These are phyloP conservation scores for Empidonax traillii DNA, from an alignment of 2,113 vertebrate species.

Conservation along the genomic window DNA sequence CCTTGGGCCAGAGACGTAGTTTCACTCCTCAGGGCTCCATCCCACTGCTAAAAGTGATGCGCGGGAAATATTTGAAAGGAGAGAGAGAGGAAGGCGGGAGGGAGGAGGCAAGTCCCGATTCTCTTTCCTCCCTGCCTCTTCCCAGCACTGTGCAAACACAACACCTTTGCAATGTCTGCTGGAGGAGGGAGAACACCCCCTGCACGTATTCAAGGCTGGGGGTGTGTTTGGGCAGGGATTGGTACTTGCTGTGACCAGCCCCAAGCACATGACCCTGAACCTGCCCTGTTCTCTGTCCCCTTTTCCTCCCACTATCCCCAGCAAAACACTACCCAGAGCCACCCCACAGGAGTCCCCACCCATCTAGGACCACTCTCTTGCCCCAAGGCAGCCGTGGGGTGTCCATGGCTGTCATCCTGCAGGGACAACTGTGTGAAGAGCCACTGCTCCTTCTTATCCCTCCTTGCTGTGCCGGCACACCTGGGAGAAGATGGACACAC, in stretches of 20 bases:
- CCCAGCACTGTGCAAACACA: background rate
- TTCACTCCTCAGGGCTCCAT: background rate
- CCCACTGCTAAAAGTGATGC: background rate
- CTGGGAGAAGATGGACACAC: conserved; percentile 4
- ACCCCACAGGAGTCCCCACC: background rate
- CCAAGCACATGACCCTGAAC: accelerated
- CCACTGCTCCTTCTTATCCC: background rate
- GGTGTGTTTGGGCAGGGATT: background rate
- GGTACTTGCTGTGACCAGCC: background rate
- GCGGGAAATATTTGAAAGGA: background rate
- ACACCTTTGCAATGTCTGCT: background rate
- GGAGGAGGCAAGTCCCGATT: background rate
- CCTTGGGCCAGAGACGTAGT: background rate
- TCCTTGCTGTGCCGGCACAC: background rate
- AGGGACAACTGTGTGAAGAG: background rate
- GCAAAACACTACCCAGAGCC: background rate
- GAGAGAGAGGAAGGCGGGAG: background rate
- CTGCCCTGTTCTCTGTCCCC: background rate
- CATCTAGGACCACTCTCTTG: background rate
- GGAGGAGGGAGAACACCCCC: background rate
- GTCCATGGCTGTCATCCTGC: accelerated
- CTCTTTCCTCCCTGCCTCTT: background rate
- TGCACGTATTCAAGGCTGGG: background rate
- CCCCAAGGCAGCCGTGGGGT: background rate
- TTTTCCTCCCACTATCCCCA: background rate